phyloP scores from a whole-genome alignment of 2,888 invertebrate genomes.

The Patella pellucida region DNA sequence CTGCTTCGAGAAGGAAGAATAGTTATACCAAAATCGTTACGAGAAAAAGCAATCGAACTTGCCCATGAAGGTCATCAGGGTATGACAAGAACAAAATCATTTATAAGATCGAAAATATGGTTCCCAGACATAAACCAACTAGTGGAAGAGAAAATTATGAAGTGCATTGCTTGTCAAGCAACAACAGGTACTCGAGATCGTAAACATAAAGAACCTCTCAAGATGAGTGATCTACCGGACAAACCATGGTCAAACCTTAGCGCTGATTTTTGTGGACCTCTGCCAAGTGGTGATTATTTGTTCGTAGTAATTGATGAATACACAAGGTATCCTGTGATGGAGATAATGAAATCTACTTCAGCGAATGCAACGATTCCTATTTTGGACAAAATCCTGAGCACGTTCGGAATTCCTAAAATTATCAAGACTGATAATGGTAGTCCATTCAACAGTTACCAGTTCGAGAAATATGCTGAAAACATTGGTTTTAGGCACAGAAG shows the following conservation, averaged over 20 bases:
- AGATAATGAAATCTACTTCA: neutral
- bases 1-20: conserved; percentile 29
- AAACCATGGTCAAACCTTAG: conserved; percentile 15
- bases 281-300: conserved; percentile 8
- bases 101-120: conserved; percentile 46
- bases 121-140: conserved; percentile 33
- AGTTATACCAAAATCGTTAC: conserved; percentile 37
- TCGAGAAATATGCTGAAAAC: neutral
- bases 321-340: conserved; percentile 14
- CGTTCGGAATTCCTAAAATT: conserved; percentile 12
- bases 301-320: conserved; percentile 17
- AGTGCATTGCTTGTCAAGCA: conserved; percentile 29
- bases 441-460: conserved; percentile 5
- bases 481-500: conserved; percentile 9
- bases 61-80: conserved; percentile 48
- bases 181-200: conserved; percentile 6
- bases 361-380: conserved; percentile 16
- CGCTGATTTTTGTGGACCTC: conserved; percentile 16
- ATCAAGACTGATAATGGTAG: conserved; percentile 17
- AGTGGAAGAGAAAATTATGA: conserved; percentile 21
- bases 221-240: conserved; percentile 21
- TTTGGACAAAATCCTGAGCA: conserved; percentile 7
- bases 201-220: neutral
- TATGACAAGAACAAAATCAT: conserved; percentile 41
- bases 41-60: conserved; percentile 33